Conservation (phyloP, 2,797 vertebrate genomes). For the Scomberomorus guttatus region DNA sequence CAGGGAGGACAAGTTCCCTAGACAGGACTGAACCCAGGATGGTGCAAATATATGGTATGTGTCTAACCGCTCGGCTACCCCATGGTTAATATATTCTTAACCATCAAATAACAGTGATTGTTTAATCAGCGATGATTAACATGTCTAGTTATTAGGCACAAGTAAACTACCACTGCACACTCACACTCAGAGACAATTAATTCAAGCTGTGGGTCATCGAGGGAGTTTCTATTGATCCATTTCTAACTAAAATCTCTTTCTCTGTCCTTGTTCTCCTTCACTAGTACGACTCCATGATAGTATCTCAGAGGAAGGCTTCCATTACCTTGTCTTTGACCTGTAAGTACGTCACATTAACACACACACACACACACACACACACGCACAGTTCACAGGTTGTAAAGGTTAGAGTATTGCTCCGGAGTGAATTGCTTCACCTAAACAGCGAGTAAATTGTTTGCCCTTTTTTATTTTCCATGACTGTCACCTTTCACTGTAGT, state of each 20-base stretch:
- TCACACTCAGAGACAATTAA: neutral
- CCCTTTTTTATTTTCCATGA: conserved; percentile 7
- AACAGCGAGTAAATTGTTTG: conserved; percentile 1
- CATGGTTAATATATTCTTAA: too few species aligned
- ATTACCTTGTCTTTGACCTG: conserved; percentile 99
- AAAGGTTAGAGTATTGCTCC: neutral
- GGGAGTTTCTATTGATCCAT: neutral
- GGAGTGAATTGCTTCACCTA: conserved; percentile 14
- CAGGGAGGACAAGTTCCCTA: too few species aligned
- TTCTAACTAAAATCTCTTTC: conserved; percentile 8
- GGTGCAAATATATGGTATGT: too few species aligned
- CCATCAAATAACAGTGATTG: too few species aligned
- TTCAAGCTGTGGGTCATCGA: neutral
- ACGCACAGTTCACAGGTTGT: neutral
- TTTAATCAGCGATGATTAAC: too few species aligned
- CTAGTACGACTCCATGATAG: conserved; percentile 98
- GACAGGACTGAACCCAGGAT: too few species aligned
- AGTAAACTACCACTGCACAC: neutral
- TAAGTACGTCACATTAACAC: conserved; percentile 84
- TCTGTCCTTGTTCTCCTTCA: conserved; percentile 47
- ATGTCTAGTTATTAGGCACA: neutral
- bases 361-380: conserved; percentile 12
- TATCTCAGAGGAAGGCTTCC: conserved; percentile 98
- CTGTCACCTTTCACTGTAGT: conserved; percentile 1
- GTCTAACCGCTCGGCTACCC: too few species aligned